These are phyloP conservation scores for Tapera naevia DNA, from an alignment of 2,797 vertebrate genomes.

Conservation along the genomic window DNA sequence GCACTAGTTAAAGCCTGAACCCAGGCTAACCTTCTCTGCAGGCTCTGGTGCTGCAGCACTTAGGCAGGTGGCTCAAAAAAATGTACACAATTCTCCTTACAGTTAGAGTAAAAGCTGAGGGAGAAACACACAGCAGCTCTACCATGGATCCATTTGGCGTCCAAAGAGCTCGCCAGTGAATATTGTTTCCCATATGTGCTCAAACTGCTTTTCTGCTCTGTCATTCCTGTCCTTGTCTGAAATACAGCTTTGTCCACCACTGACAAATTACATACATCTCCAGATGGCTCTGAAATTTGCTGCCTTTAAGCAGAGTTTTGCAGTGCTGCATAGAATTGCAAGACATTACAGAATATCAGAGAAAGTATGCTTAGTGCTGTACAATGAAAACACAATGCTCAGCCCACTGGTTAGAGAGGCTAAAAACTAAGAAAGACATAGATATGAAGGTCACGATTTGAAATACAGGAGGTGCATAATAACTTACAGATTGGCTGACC, in stretches of 20 bases:
- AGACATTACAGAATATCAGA: neutral
- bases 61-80: neutral
- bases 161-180: neutral
- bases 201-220: neutral
- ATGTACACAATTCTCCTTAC: neutral
- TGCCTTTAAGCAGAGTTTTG: conserved; percentile 1
- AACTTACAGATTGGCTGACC: neutral
- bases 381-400: neutral
- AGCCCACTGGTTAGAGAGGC: neutral
- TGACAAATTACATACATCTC: neutral
- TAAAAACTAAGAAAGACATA: neutral
- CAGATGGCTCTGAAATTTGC: neutral
- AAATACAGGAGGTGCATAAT: neutral
- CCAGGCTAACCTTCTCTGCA: neutral
- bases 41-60: neutral
- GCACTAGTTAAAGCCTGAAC: neutral
- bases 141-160: neutral
- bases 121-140: neutral
- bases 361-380: neutral
- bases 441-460: neutral
- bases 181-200: neutral
- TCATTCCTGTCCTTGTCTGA: neutral
- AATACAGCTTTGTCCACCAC: neutral
- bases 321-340: neutral
- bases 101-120: neutral